Evolutionary conservation across 2,888 invertebrate species (phyloP), one percentile per base, ranked within the genome.

Genomic region (Cosmorhoe ocellata): DNA sequence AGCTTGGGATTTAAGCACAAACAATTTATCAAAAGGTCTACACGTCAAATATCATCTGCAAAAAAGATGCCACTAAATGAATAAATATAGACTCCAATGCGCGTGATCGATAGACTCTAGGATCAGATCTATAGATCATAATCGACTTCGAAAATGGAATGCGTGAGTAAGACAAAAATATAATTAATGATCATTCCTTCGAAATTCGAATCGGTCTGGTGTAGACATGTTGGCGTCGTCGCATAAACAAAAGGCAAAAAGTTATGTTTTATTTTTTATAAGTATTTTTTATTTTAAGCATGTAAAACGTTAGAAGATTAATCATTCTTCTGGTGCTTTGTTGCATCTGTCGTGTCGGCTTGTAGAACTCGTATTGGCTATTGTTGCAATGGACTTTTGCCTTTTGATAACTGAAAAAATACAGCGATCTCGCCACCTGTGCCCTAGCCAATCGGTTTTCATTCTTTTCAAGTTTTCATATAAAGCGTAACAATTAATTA

Each of bases 141-240:
- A 89, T 88, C 86, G 79, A 77, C 69, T 73, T 84, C 62, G 76
- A 87, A 89, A 88, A 88, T 90, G 85, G 84, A 88, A 87, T 88
- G 88, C 86, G 85, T 87, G 89, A 89, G 90, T 90, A 89, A 89
- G 90, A 89, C 90, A 88, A 90, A 89, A 89, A 89, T 84, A 84
- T 89, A 90, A 90, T 90, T 89, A 89, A 90, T 90, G 87, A 84
- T 87, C 73, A 76, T 74, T 18, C 78, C 77, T 83, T 81, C 81
- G 67, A 87, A 85, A 88, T 84, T 87, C 81, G 87, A 87, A 82
- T 84, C 85, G 84, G 81, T 86, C 74, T 78, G 81, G 82, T 84
- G 89, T 82, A 90, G 89, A 90, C 90, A 89, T 69, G 80, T 79
- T 88, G 89, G 90, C 90, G 90, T 89, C 90, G 83, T 77, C 81